Base-by-base conservation (phyloP, 1,140 invertebrate genomes). In the Atopsyche davidsoni region DNA sequence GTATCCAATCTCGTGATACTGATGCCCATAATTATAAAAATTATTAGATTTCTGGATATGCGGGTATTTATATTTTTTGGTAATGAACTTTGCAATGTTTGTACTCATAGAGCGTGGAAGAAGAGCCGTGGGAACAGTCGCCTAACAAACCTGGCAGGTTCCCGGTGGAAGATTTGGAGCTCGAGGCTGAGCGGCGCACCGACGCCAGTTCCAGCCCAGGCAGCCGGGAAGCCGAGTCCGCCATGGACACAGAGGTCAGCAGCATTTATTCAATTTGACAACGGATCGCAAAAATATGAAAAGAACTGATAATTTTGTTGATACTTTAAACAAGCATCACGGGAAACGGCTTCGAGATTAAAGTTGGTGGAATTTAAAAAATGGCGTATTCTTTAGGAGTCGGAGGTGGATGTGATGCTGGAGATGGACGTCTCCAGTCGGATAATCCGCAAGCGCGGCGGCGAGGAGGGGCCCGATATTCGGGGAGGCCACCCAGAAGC, bases 401-500 rank as follows among this genome's bases (percentile, higher is more conserved):
- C n/a, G n/a, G 86, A 89, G 61, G 24, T 38, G 10, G 57, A 74
- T 46, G 65, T 74, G 36, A 64, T 74, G 19, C 62, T 74, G 14
- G 83, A 91, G 64, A 70, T 91, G 13, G 89, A 94, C 59, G 87
- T 93, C 11, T 79, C 75, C 46, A 75, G 83, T 57, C 85, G 85
- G 69, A 73, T 95, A 52, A 78, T 91, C 19, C 89, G 88, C 62
- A 86, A 86, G 60, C 66, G 75, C 1, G 79, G 83, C 14, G 83
- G 81, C 14, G 89, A 92, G 63, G 89, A 92, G 51, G 86, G 87
- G 4, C 87, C 90, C 0, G 90, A 93, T 58, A 84, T 96, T 28
- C 78, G 90, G 42, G 93, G 92, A 6, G 94, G 93, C 24, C 80
- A 87, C 58, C 82, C 92, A 0, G 92, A 96, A 69, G 92, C 91